Conservation (phyloP, 2,888 invertebrate genomes). For the Cacoxenus indagator region DNA sequence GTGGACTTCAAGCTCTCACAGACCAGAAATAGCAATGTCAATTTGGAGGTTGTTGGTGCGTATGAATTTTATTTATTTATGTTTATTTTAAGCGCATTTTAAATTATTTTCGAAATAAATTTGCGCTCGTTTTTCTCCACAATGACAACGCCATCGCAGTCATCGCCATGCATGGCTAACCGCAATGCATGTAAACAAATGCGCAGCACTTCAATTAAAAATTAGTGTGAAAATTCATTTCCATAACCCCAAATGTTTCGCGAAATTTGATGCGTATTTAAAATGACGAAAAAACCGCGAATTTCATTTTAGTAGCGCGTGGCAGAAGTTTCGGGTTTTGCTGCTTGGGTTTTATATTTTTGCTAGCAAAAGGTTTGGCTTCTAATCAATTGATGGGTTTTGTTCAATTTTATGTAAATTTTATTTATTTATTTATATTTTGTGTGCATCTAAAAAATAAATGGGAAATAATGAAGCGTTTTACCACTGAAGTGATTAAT, state of each 20-base stretch:
- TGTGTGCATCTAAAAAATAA: too few relatives aligned
- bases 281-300: not conserved
- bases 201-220: slow-evolving; percentile 10
- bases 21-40: slow-evolving; percentile 82
- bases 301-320: not conserved
- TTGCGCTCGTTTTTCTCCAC: not conserved
- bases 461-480: too few relatives aligned
- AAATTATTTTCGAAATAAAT: slow-evolving; percentile 3
- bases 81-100: slow-evolving; percentile 2
- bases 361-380: not conserved
- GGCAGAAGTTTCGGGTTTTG: not conserved
- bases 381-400: too few relatives aligned
- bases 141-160: not conserved
- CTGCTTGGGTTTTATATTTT: not conserved
- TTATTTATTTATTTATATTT: too few relatives aligned
- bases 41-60: slow-evolving; percentile 84
- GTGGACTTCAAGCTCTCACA: slow-evolving; percentile 85
- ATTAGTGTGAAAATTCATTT: not conserved
- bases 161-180: not conserved
- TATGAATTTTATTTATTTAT: slow-evolving; percentile 47
- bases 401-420: too few relatives aligned
- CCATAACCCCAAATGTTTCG: not conserved
- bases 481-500: too few relatives aligned
- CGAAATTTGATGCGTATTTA: not conserved
- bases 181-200: slow-evolving; percentile 10